A percentile compares a stretch with the other conserved stretches of the same genome.
Conservation (phyloP, 2,888 invertebrate species). For the Pseudanteris insignis region DNA sequence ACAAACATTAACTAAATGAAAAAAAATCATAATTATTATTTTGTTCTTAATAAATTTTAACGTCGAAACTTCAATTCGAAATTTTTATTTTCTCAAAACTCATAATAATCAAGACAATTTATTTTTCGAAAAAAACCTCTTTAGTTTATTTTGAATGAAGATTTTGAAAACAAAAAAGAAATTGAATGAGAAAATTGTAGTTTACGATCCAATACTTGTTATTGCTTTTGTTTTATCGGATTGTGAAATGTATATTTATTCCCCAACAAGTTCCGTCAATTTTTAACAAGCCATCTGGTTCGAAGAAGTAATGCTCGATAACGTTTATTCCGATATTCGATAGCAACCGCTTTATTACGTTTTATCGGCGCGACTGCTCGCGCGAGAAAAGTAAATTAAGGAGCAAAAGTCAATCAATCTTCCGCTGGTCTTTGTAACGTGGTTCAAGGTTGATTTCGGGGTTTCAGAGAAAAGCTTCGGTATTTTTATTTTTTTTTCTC, state of each 20-base stretch:
- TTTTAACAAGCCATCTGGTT: conserved; percentile 28
- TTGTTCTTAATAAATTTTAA: no score
- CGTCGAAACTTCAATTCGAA: no score
- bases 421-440: conserved; percentile 38
- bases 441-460: conserved; percentile 43
- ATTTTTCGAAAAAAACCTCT: no score
- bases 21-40: no score
- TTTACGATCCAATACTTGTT: no score
- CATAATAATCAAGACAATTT: no score
- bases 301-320: conserved; percentile 42
- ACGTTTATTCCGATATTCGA: conserved; percentile 45
- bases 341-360: conserved; percentile 44
- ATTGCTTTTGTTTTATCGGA: no score
- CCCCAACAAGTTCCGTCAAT: conserved; percentile 31
- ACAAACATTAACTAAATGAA: no score
- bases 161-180: no score
- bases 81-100: no score
- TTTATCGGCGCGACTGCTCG: conserved; percentile 38
- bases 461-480: conserved; percentile 31
- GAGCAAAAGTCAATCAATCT: conserved; percentile 44
- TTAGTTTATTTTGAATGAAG: no score
- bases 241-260: conserved; percentile 26
- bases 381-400: conserved; percentile 45
- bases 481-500: conserved; percentile 38
- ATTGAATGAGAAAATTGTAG: no score